Conservation (phyloP, 64 coral and sea anemone genomes). For the Anthopleura sola region DNA sequence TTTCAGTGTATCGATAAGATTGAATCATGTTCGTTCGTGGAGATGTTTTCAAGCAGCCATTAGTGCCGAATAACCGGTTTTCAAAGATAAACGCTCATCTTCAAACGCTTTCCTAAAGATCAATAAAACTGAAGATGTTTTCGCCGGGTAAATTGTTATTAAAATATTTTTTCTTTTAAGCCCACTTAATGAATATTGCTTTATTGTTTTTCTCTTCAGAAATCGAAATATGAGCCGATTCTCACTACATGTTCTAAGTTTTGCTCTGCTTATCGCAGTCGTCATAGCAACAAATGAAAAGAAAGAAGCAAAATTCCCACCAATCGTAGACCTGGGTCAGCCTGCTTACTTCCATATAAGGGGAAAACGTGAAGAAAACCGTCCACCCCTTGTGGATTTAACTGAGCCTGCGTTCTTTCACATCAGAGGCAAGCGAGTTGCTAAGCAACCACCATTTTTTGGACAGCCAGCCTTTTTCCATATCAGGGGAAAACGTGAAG, state of each 20-base stretch:
- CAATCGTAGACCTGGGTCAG: constrained; percentile 10
- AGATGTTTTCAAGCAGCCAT: not conserved
- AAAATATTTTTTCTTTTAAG: not conserved
- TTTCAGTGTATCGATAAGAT: too few relatives aligned
- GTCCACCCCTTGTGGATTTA: not conserved
- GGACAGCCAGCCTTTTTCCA: constrained; percentile 1
- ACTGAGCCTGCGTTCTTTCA: constrained; percentile 22
- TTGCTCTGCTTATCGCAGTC: constrained; percentile 10
- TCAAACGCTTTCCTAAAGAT: not conserved
- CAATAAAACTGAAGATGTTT: not conserved
- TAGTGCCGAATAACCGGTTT: not conserved
- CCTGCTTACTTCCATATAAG: constrained; percentile 29
- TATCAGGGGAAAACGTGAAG: constrained; percentile 28
- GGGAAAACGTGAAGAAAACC: constrained; percentile 15
- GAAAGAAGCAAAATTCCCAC: constrained; percentile 2
- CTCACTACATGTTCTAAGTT: not conserved
- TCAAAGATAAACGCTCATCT: not conserved
- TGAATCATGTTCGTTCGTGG: not conserved
- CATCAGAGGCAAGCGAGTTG: constrained; percentile 15
- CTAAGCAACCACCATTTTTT: constrained; percentile 12
- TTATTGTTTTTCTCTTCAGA: not conserved
- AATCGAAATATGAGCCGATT: not conserved
- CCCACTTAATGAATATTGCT: not conserved
- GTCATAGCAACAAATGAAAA: constrained; percentile 24
- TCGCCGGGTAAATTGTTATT: not conserved